phyloP scores from a whole-genome alignment of 1,140 invertebrate genomes.

The Lamellibrachia luymesi region DNA sequence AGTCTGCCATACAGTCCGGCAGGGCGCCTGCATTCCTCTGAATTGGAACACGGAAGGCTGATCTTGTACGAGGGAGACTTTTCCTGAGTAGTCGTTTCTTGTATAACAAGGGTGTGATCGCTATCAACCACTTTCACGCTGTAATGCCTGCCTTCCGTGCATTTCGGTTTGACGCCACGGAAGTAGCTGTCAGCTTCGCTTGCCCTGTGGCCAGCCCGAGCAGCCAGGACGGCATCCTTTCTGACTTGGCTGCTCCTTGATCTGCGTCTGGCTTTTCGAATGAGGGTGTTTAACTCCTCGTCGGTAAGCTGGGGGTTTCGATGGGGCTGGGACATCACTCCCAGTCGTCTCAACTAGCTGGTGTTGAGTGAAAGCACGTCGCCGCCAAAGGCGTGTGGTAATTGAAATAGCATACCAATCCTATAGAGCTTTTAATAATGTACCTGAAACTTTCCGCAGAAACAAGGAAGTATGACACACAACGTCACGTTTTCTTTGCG shows the following conservation, averaged over 20 bases:
- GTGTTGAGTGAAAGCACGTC: background rate
- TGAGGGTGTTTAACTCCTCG: background rate
- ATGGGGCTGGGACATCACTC: background rate
- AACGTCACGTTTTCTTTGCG: background rate
- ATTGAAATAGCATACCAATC: background rate
- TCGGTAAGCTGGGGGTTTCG: background rate
- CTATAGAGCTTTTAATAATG: background rate
- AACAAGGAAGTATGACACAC: background rate
- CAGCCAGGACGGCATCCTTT: background rate
- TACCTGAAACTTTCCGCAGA: background rate
- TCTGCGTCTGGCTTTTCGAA: background rate
- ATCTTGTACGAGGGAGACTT: background rate
- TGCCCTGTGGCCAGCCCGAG: background rate
- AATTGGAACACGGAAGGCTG: background rate
- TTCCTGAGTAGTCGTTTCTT: background rate
- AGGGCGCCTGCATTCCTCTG: background rate
- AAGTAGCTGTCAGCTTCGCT: background rate
- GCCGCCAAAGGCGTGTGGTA: no score
- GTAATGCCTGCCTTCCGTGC: background rate
- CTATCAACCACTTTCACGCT: background rate
- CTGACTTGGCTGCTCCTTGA: background rate
- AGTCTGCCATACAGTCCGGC: background rate
- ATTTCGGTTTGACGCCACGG: background rate
- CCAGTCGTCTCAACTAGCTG: background rate
- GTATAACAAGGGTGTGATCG: background rate